Conservation (phyloP, 2,113 vertebrate species). For the Rhabdornis inornatus region DNA sequence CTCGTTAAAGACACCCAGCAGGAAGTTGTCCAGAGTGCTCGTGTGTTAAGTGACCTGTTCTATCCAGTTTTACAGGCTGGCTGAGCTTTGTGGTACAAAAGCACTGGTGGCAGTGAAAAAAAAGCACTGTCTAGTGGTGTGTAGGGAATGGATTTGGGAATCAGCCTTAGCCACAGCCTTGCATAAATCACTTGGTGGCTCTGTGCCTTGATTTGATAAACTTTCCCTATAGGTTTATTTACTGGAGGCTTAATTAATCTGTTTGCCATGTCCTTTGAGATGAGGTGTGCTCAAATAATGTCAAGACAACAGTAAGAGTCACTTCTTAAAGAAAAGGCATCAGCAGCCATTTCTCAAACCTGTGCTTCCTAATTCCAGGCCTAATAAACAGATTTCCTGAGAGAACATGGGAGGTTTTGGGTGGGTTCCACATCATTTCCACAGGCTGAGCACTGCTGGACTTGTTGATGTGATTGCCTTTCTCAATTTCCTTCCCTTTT, state of each 20-base stretch:
- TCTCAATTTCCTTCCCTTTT: not conserved
- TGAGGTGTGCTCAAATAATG: not conserved
- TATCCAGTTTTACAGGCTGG: not conserved
- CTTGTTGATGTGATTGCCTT: not conserved
- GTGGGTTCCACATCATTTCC: not conserved
- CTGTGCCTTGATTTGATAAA: not conserved
- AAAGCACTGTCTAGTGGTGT: not conserved
- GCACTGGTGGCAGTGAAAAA: not conserved
- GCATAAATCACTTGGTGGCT: not conserved
- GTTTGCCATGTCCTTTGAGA: not conserved
- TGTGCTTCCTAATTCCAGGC: not conserved
- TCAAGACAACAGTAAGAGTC: not conserved
- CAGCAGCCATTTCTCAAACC: not conserved
- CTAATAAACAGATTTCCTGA: fast-evolving
- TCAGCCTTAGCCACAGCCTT: not conserved
- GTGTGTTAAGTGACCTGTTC: constrained; percentile 10
- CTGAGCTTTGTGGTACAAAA: not conserved
- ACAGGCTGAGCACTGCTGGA: not conserved
- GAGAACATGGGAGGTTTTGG: not conserved
- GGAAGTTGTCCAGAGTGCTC: not conserved
- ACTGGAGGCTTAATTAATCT: not conserved
- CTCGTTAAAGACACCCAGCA: not conserved
- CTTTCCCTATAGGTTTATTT: not conserved
- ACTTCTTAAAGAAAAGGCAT: not conserved
- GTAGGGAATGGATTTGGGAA: not conserved